These are phyloP conservation scores for Syngnathoides biaculeatus DNA, from an alignment of 2,113 vertebrate genomes.

Conservation along the genomic window DNA sequence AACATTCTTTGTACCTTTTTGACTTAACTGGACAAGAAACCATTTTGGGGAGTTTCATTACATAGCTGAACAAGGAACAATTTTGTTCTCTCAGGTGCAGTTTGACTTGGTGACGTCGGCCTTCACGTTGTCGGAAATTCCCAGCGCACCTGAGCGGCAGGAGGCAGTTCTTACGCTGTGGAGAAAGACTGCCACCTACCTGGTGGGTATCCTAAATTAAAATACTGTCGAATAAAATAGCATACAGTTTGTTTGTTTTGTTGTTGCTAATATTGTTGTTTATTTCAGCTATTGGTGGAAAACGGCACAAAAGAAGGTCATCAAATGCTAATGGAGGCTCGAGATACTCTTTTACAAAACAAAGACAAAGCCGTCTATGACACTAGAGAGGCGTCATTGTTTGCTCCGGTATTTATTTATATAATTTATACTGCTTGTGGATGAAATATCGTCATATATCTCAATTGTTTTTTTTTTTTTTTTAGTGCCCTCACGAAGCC, in stretches of 20 bases:
- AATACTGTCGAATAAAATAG: neutral
- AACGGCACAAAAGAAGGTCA: conserved; percentile 86
- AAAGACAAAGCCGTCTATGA: conserved; percentile 70
- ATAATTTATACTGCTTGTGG: neutral
- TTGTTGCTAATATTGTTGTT: too few species aligned
- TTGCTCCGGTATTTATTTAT: conserved; percentile 77
- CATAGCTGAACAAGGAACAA: neutral
- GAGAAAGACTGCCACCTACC: conserved; percentile 82
- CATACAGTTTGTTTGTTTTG: neutral
- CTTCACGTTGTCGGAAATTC: conserved; percentile 81
- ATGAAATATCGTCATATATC: accelerated
- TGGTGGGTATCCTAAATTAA: conserved; percentile 68
- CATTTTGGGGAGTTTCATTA: neutral
- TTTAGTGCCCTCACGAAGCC: conserved; percentile 78
- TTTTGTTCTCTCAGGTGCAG: conserved; percentile 73
- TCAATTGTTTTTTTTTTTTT: neutral
- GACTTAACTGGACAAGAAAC: neutral
- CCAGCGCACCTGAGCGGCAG: conserved; percentile 55
- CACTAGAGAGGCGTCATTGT: conserved; percentile 70
- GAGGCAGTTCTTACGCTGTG: conserved; percentile 75
- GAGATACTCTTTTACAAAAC: conserved; percentile 74
- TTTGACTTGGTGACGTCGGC: conserved; percentile 81
- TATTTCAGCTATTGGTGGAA: conserved; percentile 79
- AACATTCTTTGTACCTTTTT: neutral
- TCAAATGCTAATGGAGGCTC: conserved; percentile 84